These are phyloP conservation scores for Pogonomyrmex barbatus DNA, from an alignment of 1,140 invertebrate species.

Conservation along the genomic window DNA sequence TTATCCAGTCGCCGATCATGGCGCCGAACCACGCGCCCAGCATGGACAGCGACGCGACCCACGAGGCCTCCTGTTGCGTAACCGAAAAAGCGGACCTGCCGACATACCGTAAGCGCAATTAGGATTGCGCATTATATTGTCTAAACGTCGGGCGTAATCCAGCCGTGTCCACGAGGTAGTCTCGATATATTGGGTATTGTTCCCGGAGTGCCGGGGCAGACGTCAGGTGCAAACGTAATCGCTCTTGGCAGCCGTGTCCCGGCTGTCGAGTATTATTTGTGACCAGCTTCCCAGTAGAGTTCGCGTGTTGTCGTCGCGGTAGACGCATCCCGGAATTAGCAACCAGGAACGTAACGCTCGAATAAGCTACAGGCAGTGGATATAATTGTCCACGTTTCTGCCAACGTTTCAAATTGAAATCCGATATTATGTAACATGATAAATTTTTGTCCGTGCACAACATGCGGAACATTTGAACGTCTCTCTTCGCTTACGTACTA, in stretches of 20 bases:
- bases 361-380: neutral
- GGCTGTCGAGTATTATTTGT: constrained; percentile 46
- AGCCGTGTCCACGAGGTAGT: neutral
- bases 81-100: constrained; percentile 88
- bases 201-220: neutral
- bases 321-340: constrained; percentile 45
- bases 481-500: neutral
- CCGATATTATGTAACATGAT: constrained; percentile 6
- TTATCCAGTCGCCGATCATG: constrained; percentile 91
- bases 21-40: constrained; percentile 92
- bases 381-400: neutral
- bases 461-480: neutral
- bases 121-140: neutral
- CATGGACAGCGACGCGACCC: constrained; percentile 93
- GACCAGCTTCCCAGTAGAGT: constrained; percentile 27
- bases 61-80: constrained; percentile 92
- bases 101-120: constrained; percentile 62
- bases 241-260: constrained; percentile 38
- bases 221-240: constrained; percentile 48
- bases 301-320: constrained; percentile 17
- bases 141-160: neutral
- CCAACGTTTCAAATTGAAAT: constrained; percentile 15
- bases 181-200: constrained; percentile 39
- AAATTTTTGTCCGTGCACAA: neutral
- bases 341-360: constrained; percentile 24